Evolutionary conservation across 2,797 vertebrate genomes (phyloP), one percentile per base, ranked within the genome.

Genomic region (Molossus molossus): DNA sequence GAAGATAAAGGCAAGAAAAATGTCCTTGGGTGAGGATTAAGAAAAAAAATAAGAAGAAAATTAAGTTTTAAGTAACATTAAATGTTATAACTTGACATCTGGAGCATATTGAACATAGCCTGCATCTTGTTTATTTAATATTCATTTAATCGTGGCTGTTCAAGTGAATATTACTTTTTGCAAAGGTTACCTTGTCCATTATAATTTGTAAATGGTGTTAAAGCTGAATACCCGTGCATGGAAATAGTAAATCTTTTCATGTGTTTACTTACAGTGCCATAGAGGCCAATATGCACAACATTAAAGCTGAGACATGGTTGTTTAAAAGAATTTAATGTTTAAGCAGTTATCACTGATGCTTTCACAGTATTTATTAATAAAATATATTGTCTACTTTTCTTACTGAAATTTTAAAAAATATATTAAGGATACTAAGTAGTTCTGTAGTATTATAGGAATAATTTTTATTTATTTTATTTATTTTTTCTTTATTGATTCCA

Each of bases 291-390:
- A 2, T 96, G 94, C 95, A 92, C 94, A 94, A 95, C 81, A 87
- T 96, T 96, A 96, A 97, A 97, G 91, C 86, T 90, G 96, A 95
- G 75, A 94, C 65, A 67, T 94, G 93, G 83, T 94, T 97, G 90
- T 97, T 97, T 95, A 97, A 83, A 95, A 95, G 65, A 97, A 82
- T 93, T 81, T 97, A 96, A 79, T 96, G 84, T 97, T 97, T 73
- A 94, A 96, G 95, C 60, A 86, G 57, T 79, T 98, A 92, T 96
- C 94, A 97, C 84, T 97, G 98, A 98, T 98, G 97, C 97, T 98
- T 97, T 98, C 97, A 70, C 97, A 93, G 60, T 98, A 98, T 98
- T 98, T 98, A 98, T 98, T 98, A 98, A 98, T 98, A 98, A 98
- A 98, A 89, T 88, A 95, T 45, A 11, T 58, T 90, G 12, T 93